Conservation (phyloP, 2,113 vertebrate species). For the Ivindomyrus marchei region DNA sequence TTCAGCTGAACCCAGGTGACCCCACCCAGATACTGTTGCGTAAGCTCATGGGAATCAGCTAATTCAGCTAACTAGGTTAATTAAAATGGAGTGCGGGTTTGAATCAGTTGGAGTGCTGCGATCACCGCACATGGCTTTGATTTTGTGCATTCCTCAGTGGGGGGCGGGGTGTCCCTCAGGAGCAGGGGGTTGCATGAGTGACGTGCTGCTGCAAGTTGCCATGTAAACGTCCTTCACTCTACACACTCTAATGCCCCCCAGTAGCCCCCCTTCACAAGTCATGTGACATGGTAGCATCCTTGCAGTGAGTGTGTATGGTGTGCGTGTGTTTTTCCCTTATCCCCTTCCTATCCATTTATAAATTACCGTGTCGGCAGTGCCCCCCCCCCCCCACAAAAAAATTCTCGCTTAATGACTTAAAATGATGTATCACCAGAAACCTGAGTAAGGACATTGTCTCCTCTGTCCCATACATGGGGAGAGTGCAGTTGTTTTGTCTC, state of each 20-base stretch:
- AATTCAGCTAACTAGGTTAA: slow-evolving; percentile 1
- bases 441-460: background rate
- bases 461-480: background rate
- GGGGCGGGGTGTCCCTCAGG: background rate
- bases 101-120: background rate
- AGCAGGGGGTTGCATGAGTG: background rate
- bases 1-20: background rate
- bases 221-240: background rate
- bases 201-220: background rate
- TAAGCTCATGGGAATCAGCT: background rate
- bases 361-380: background rate
- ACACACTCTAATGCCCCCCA: background rate
- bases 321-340: background rate
- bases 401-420: background rate
- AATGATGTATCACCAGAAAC: background rate
- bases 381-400: background rate
- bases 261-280: background rate
- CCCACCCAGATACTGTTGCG: background rate
- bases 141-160: background rate
- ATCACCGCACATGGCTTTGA: background rate
- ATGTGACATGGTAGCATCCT: background rate
- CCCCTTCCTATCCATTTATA: background rate
- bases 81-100: slow-evolving; percentile 30
- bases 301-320: background rate
- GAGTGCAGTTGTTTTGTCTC: background rate